Base-by-base conservation (phyloP, 2,888 invertebrate genomes). In the Merodon equestris region DNA sequence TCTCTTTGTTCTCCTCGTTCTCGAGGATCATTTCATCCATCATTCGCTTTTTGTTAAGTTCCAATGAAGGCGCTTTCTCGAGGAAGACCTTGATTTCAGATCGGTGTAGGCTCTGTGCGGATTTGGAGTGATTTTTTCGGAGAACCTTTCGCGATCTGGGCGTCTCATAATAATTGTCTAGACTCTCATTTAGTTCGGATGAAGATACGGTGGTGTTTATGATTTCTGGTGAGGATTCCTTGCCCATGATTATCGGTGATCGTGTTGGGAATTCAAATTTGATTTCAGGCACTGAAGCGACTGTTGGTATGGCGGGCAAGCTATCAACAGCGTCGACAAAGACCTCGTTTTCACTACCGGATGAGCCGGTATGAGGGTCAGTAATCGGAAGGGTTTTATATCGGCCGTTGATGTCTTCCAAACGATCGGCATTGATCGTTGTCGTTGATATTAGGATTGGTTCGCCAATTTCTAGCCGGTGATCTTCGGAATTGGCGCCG, bases 371-470 rank as follows among this genome's bases (percentile, higher is more conserved):
- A 44, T 63, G 54, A 1, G 72, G 36, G 17, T 75, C 70, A 40
- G 18, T 60, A 10, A 68, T 67, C 1, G 71, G 64, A 9, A 77
- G 64, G 5, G 63, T 47, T 45, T 67, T 74, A 19, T 79, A 79
- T 9, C 79, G 79, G 9, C 74, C 74, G 9, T 9, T 58, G 64
- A 64, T 79, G 42, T 74, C 64, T 15, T 87, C 86, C 38, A 87
- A 85, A 13, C 84, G 86, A 83, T 89, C 89, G 1, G 87, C 84
- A 79, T 88, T 87, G 70, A 89, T 61, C 0, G 87, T 87, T 13
- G 89, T 89, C 1, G 88, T 88, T 5, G 89, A 89, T 81, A 89
- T 89, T 10, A 89, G 50, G 1, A 89, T 75, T 0, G 89, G 89
- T 4, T 88, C 89, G 7, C 89, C 89, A 19, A 89, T 89, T 81